A percentile compares a stretch with the other conserved stretches of the same genome.
phyloP scores from a whole-genome alignment of 2,113 vertebrate genomes.

The Hiodon alosoides region DNA sequence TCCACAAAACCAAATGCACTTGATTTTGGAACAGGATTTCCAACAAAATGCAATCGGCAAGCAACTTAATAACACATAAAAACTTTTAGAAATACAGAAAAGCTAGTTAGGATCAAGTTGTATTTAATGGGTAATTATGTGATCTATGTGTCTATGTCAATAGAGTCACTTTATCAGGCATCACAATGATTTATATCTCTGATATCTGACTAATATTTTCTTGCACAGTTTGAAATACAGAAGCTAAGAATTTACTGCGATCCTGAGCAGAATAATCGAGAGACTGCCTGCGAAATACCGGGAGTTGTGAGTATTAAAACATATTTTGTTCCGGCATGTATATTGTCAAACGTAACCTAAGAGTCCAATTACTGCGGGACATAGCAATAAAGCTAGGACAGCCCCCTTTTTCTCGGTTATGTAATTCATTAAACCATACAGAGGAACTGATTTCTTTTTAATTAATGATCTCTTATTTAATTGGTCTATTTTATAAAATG shows the following conservation, averaged over 20 bases:
- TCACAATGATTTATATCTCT: constrained; percentile 16
- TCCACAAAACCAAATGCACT: constrained; percentile 1
- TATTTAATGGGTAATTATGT: no score
- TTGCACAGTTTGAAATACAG: constrained; percentile 87
- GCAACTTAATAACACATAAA: not conserved
- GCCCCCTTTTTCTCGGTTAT: not conserved
- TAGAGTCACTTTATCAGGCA: not conserved
- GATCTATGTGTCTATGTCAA: no score
- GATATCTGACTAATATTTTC: constrained; percentile 1
- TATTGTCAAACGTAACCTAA: no score
- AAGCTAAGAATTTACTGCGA: constrained; percentile 95
- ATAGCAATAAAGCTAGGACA: not conserved
- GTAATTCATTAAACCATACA: no score
- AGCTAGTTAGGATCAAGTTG: not conserved
- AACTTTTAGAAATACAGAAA: not conserved
- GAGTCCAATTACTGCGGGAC: not conserved
- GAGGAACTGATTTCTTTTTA: no score
- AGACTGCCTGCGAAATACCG: constrained; percentile 91
- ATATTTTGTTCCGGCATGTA: not conserved
- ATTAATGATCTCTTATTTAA: no score
- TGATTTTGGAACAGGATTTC: not conserved
- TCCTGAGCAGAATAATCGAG: constrained; percentile 87
- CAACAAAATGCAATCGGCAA: not conserved
- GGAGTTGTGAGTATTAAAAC: constrained; percentile 79
- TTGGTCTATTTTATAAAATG: no score